Conservation (phyloP, 2,797 vertebrate genomes). For the Setipinna tenuifilis region DNA sequence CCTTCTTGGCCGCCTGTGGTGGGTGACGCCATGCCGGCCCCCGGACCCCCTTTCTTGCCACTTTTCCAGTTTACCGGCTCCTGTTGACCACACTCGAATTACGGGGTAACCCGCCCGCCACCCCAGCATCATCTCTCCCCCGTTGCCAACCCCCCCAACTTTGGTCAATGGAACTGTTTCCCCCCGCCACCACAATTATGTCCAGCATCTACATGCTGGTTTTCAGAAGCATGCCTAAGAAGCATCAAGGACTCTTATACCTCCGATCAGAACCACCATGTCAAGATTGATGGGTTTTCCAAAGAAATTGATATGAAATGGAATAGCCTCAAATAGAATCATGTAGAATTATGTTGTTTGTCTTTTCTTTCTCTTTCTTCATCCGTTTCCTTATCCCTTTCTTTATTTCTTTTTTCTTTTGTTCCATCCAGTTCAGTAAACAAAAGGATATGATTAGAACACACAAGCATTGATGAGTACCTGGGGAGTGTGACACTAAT, state of each 20-base stretch:
- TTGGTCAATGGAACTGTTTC: slow-evolving; percentile 30
- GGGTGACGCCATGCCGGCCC: slow-evolving; percentile 33
- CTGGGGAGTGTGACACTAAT: slow-evolving; percentile 57
- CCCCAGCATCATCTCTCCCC: slow-evolving; percentile 16
- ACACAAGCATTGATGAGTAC: slow-evolving; percentile 52
- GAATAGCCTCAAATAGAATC: slow-evolving; percentile 40
- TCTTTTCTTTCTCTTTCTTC: slow-evolving; percentile 35
- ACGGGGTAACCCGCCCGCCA: slow-evolving; percentile 46
- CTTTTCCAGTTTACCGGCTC: slow-evolving; percentile 71
- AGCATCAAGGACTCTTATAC: slow-evolving; percentile 52
- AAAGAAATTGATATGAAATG: slow-evolving; percentile 36
- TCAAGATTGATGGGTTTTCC: slow-evolving; percentile 61
- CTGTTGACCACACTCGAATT: slow-evolving; percentile 67
- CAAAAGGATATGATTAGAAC: background rate
- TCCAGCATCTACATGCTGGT: slow-evolving; percentile 57
- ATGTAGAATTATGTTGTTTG: slow-evolving; percentile 49
- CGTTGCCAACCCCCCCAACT: slow-evolving; percentile 45
- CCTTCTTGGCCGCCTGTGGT: background rate
- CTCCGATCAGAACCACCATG: slow-evolving; percentile 50
- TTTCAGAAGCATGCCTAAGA: slow-evolving; percentile 53
- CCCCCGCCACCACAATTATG: slow-evolving; percentile 63
- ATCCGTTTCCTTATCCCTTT: slow-evolving; percentile 57
- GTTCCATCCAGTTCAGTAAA: background rate
- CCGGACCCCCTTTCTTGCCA: slow-evolving; percentile 60
- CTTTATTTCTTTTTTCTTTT: slow-evolving; percentile 53